A percentile compares a stretch with the other conserved stretches of the same genome.
These are phyloP conservation scores for Rhopalosiphum maidis DNA, from an alignment of 1,140 invertebrate species.

Conservation along the genomic window DNA sequence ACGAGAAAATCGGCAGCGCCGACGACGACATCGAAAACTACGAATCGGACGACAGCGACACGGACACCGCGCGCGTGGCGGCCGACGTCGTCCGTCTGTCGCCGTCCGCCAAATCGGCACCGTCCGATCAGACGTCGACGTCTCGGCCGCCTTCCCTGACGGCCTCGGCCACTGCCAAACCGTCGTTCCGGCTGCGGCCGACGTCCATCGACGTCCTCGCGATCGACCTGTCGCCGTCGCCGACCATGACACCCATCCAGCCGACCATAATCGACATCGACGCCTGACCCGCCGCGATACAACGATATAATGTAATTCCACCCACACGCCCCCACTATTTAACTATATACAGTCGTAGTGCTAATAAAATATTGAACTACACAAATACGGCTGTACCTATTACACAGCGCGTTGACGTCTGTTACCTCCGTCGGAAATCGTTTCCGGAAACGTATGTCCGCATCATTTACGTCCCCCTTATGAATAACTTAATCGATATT, in stretches of 20 bases:
- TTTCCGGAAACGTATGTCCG: neutral
- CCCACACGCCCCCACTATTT: neutral
- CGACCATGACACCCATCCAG: neutral
- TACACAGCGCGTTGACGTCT: neutral
- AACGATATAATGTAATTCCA: neutral
- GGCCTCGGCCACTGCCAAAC: neutral
- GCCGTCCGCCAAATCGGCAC: neutral
- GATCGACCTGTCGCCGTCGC: neutral
- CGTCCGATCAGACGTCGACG: neutral
- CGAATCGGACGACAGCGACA: constrained; percentile 17
- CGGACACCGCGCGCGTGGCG: neutral
- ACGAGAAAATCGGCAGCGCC: neutral
- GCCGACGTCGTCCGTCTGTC: neutral
- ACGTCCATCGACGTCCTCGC: neutral
- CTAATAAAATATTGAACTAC: neutral
- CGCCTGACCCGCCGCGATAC: neutral
- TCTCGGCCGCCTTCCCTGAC: neutral
- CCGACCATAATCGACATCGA: constrained; percentile 31
- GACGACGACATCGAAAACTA: neutral
- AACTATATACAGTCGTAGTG: neutral
- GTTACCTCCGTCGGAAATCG: neutral
- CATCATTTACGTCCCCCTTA: neutral
- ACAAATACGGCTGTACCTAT: neutral
- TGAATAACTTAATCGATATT: neutral
- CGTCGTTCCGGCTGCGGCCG: neutral